Evolutionary conservation across 2,113 vertebrate genomes (phyloP), one percentile per base, ranked within the genome.

Genomic region (Verasper variegatus): DNA sequence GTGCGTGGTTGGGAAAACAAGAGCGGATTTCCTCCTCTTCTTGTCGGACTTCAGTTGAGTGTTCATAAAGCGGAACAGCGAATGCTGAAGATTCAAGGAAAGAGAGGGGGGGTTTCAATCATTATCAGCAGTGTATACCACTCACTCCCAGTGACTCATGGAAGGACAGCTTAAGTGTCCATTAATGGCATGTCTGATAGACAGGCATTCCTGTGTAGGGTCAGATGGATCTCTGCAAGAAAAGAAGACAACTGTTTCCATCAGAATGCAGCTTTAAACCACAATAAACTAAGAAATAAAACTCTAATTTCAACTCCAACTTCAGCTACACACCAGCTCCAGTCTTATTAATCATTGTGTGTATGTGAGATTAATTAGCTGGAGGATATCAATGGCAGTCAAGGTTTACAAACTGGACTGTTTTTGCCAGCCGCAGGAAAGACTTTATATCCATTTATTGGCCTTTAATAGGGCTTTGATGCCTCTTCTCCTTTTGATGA

Each of bases 1-100:
- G 54, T 7, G 17, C 49, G 12, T 49, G 68, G 84, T 80, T 86
- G 85, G 87, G 84, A 91, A 89, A 86, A 89, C 60, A 68, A 81
- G 83, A 85, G 75, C 68, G 69, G 71, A 84, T 88, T 91, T 90
- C 87, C 79, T 91, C 72, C 58, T 82, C 77, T 69, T 27, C 49
- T 18, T 4, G 18, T 2, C 49, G 6, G 49, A 68, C 76, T 55
- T 54, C 6, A 21, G 60, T 72, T 83, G 81, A 75, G 64, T 3
- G 37, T 80, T 82, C 58, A 60, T 67, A 74, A 55, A 68, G 73
- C 57, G 60, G 57, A 64, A 58, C 37, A 74, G 70, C 74, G 58
- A 68, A 76, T 55, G 67, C 57, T 72, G 52, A 81, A 72, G 61
- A 13, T 67, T 80, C 45, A 45, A 20, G 58, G 35, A 80, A 27